A percentile compares a stretch with the other conserved stretches of the same genome.
Evolutionary conservation across 2,888 invertebrate species (phyloP).

Genomic region (Drosophila antonietae): DNA sequence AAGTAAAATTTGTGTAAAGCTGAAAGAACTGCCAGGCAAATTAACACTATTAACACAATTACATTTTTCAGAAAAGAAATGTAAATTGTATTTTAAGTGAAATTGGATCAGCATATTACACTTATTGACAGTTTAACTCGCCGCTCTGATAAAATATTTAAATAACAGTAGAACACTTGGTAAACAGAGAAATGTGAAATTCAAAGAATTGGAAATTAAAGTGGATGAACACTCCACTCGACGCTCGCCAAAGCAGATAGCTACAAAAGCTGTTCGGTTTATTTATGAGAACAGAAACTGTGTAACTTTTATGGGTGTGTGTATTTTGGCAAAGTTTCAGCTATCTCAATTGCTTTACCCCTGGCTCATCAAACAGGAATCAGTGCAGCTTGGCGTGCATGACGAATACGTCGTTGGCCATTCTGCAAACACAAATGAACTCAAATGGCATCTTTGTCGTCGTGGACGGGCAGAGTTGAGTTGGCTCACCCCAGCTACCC

Average conservation of each 20-base stretch:
- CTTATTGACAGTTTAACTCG: not conserved
- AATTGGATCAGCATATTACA: not conserved
- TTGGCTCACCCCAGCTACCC: not conserved
- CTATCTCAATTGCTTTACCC: not conserved
- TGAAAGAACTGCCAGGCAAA: slow-evolving; percentile 6
- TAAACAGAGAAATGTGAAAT: not conserved
- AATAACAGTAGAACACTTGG: not conserved
- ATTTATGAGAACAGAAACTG: slow-evolving; percentile 11
- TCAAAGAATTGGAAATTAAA: not conserved
- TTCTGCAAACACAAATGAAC: slow-evolving; percentile 44
- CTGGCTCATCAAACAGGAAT: slow-evolving; percentile 20
- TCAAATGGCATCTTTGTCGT: slow-evolving; percentile 29
- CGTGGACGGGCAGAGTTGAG: slow-evolving; percentile 20
- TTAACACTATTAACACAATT: slow-evolving; percentile 2
- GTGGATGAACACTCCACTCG: not conserved
- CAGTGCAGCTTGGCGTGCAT: slow-evolving; percentile 25
- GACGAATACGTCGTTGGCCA: slow-evolving; percentile 38
- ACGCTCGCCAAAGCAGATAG: not conserved
- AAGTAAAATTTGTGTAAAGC: slow-evolving; percentile 14
- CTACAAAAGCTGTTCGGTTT: not conserved
- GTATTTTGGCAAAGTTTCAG: slow-evolving; percentile 11
- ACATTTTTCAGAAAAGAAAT: not conserved
- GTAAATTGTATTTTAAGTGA: not conserved
- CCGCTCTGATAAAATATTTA: not conserved
- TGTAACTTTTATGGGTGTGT: slow-evolving; percentile 4